Conservation (phyloP, 2,888 invertebrate species). For the Thysanoteuthis rhombus region DNA sequence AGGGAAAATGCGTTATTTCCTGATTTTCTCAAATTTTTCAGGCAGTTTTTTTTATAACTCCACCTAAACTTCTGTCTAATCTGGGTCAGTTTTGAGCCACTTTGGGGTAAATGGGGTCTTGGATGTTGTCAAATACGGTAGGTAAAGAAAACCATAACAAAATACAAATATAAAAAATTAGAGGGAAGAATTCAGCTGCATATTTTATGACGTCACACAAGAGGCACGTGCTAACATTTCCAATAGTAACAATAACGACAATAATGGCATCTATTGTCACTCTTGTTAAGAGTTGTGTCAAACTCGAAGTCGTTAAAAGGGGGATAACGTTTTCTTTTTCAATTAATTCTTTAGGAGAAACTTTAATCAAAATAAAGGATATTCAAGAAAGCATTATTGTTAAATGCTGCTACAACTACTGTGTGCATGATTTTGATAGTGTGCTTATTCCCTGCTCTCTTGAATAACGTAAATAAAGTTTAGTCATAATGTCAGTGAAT, state of each 20-base stretch:
- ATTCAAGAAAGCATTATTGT: background rate
- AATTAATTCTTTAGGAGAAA: background rate
- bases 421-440: no score
- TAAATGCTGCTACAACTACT: background rate
- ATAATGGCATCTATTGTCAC: background rate
- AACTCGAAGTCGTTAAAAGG: background rate
- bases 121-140: no score
- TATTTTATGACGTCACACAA: background rate
- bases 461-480: background rate
- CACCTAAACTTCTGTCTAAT: no score
- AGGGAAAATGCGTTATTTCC: no score
- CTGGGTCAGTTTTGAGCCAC: no score
- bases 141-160: background rate
- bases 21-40: no score
- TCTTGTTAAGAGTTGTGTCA: background rate
- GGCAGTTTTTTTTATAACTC: no score
- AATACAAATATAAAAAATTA: background rate
- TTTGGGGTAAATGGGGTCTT: no score
- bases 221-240: background rate
- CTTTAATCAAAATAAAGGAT: background rate
- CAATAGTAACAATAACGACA: background rate
- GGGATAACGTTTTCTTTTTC: background rate
- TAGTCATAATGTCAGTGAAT: background rate
- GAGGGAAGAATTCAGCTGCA: background rate
- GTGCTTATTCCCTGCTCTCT: no score